Base-by-base conservation (phyloP, 2,797 vertebrate species). In the Pangasius krempfi region DNA sequence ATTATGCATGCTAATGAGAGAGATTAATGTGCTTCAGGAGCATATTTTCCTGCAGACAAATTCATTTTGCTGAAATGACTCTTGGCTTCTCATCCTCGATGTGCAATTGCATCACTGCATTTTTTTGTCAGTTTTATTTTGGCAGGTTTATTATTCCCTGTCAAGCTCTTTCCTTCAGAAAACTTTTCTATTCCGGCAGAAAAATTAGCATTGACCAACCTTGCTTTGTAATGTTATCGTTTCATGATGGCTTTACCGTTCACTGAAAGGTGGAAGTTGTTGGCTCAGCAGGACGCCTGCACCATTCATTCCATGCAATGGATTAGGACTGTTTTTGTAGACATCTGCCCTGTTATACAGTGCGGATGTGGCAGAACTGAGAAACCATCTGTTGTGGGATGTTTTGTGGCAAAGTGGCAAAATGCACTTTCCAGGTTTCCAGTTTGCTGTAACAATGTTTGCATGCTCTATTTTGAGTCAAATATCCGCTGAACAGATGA, bases 361-460 rank as follows among this genome's bases (percentile, higher is more conserved):
- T 66, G 89, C 84, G 58, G 62, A 89, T 70, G 64, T 78, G 82
- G 44, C 58, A 18, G 60, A 88, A 25, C 56, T 68, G 70, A 60
- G 25, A 40, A 62, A 75, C 81, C 88, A 90, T 91, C 87, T 89
- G 82, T 87, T 81, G 25, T 86, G 80, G 75, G 89, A 89, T 66
- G 73, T 62, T 18, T 80, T 56, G n/a, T 33, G 50, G 52, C 47
- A 37, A 64, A n/a, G 33, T 40, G 47, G 44, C 73, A 27, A 70
- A 27, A 27, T 79, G 64, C n/a, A 22, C 44, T 44, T 44, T 44
- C 44, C 44, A 44, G 66, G 4, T 22, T 56, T 52, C 25, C 27
- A 50, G 72, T 27, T 27, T 75, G 44, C 6, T 40, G 10, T 68
- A 72, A 37, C 2, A 40, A 22, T 22, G 4, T 47, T 76, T 50